Base-by-base conservation (phyloP, 2,888 invertebrate species). In the Andrena praecox region DNA sequence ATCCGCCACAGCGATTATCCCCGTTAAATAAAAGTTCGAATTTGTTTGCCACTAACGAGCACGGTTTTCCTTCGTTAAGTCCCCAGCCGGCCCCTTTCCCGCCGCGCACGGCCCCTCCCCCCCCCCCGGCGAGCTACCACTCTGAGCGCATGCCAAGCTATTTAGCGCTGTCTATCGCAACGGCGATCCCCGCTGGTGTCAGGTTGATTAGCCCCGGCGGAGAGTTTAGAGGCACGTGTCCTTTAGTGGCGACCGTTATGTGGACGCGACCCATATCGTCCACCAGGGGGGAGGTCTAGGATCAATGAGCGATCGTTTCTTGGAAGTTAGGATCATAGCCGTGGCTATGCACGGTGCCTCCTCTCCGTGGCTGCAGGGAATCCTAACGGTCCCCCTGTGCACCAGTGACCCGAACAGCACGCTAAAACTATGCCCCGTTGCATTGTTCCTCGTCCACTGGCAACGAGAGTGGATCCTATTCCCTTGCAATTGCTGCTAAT, bases 201-300 rank as follows among this genome's bases (percentile, higher is more conserved):
- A 85, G 75, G 84, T 85, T 90, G 91, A 91, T 91, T 91, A 91
- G 89, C 81, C 72, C 56, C 63, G 69, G 68, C 77, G 71, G 74
- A 60, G 77, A 74, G 85, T 88, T 86, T 87, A 82, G 76, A 82
- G 83, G 86, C 85, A 84, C 87, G 88, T 89, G 89, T 86, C 89
- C 85, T 85, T 87, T 80, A 59, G 2, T n/a, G 52, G 75, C 73
- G 85, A 90, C 90, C 90, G 91, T 91, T 91, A 91, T 85, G 80
- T 86, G 87, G 89, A 89, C 88, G 89, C 90, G 89, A 89, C 87
- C 90, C 87, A 84, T 87, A 85, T 90, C 89, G 89, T 84, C 85
- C 85, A 74, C 84, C 67, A 73, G 84, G 81, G 83, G 80, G 77
- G 71, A 81, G 85, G 82, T 87, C 82, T 80, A 85, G 88, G 88